Conservation (phyloP, 2,797 vertebrate species). For the Anisognathus igniventris region DNA sequence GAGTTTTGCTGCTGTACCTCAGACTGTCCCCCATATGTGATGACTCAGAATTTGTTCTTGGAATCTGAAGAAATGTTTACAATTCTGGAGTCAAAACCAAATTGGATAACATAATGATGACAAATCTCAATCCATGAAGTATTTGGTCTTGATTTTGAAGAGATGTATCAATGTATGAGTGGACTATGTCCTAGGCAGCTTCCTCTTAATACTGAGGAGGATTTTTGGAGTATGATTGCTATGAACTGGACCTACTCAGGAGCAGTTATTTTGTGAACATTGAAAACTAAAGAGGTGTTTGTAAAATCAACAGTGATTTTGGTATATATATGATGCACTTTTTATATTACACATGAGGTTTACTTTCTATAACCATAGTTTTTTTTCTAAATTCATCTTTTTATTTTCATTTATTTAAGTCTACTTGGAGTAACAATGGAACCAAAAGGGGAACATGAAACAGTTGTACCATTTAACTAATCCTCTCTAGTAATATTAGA, state of each 20-base stretch:
- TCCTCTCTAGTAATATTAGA: not conserved
- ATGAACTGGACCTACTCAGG: not conserved
- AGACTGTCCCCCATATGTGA: not conserved
- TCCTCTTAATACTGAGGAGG: not conserved
- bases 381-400: not conserved
- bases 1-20: not conserved
- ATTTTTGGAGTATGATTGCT: not conserved
- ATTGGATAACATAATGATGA: not conserved
- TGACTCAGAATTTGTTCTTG: not conserved
- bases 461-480: not conserved
- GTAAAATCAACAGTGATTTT: not conserved
- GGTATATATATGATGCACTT: not conserved
- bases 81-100: not conserved
- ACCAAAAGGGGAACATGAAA: not conserved
- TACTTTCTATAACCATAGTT: not conserved
- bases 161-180: not conserved
- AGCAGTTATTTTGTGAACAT: not conserved
- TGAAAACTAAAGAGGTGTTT: not conserved
- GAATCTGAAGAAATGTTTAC: not conserved
- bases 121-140: not conserved
- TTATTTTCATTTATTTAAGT: not conserved
- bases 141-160: not conserved
- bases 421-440: not conserved
- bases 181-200: not conserved
- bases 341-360: not conserved